These are phyloP conservation scores for Bombylius major DNA, from an alignment of 2,888 invertebrate species.

Conservation along the genomic window DNA sequence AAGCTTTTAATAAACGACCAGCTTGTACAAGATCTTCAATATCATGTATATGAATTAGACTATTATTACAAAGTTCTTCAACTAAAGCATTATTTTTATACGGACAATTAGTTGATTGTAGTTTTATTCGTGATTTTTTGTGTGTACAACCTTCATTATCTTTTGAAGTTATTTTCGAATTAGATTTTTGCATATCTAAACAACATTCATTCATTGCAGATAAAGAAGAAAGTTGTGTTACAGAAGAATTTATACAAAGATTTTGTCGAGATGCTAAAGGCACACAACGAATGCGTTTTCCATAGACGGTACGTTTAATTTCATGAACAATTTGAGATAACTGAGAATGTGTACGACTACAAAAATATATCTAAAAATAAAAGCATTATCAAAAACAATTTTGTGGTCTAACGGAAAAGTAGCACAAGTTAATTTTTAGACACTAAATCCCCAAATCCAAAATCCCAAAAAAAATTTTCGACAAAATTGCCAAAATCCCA, in stretches of 20 bases:
- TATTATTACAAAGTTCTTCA: constrained; percentile 48
- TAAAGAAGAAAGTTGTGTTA: constrained; percentile 57
- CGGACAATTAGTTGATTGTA: constrained; percentile 47
- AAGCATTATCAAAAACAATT: not conserved
- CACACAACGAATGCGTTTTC: constrained; percentile 55
- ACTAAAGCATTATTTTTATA: constrained; percentile 52
- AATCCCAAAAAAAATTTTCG: too few relatives aligned
- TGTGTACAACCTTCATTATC: constrained; percentile 47
- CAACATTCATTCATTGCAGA: constrained; percentile 85
- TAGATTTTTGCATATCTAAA: constrained; percentile 62
- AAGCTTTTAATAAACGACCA: constrained; percentile 61
- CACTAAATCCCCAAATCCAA: too few relatives aligned
- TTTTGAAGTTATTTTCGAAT: constrained; percentile 33
- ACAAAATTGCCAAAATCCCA: too few relatives aligned
- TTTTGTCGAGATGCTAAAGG: constrained; percentile 85
- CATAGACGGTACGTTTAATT: constrained; percentile 69
- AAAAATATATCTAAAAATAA: constrained; percentile 67
- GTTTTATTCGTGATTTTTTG: constrained; percentile 47
- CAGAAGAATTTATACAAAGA: constrained; percentile 76
- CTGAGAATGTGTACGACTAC: constrained; percentile 95
- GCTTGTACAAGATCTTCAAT: constrained; percentile 70
- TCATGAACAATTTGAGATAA: constrained; percentile 90
- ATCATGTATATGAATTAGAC: constrained; percentile 62
- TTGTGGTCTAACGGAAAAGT: too few relatives aligned
- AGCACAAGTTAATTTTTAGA: too few relatives aligned